Conservation (phyloP, 2,888 invertebrate species). For the Sussaba pulchella region DNA sequence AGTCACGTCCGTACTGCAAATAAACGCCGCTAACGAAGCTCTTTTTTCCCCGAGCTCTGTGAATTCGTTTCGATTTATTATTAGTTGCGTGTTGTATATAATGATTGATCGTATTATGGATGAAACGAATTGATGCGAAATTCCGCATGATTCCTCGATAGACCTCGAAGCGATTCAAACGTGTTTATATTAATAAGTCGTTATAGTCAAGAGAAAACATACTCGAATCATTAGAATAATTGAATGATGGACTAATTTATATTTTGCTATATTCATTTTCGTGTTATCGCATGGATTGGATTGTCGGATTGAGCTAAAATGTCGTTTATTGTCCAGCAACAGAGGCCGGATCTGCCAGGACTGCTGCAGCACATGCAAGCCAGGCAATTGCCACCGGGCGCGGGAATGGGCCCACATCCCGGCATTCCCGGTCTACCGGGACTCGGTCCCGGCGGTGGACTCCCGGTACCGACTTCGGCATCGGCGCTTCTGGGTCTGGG, state of each 20-base stretch:
- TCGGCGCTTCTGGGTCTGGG: conserved; percentile 85
- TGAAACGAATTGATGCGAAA: neutral
- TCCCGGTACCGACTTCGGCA: conserved; percentile 84
- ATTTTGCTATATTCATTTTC: neutral
- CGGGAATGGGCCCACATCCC: conserved; percentile 90
- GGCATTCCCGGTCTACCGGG: conserved; percentile 87
- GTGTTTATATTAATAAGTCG: neutral
- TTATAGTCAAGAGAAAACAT: neutral
- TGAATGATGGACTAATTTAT: neutral
- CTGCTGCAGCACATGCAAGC: conserved; percentile 97
- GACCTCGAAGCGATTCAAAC: neutral
- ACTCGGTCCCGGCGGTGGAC: conserved; percentile 83
- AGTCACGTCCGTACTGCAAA: conserved; percentile 78
- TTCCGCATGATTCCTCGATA: neutral
- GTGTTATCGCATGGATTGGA: neutral
- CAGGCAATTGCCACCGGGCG: conserved; percentile 90
- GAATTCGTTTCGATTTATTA: conserved; percentile 12
- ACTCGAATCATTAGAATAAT: neutral
- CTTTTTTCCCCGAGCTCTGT: conserved; percentile 35
- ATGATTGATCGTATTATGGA: conserved; percentile 1
- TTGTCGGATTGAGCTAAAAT: conserved; percentile 41
- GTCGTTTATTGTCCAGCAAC: conserved; percentile 88
- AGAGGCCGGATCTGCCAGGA: conserved; percentile 93
- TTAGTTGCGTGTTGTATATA: neutral
- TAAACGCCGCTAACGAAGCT: conserved; percentile 79